A percentile compares a stretch with the other conserved stretches of the same genome.
These are phyloP conservation scores for Tinea semifulvella DNA, from an alignment of 2,888 invertebrate species.

Conservation along the genomic window DNA sequence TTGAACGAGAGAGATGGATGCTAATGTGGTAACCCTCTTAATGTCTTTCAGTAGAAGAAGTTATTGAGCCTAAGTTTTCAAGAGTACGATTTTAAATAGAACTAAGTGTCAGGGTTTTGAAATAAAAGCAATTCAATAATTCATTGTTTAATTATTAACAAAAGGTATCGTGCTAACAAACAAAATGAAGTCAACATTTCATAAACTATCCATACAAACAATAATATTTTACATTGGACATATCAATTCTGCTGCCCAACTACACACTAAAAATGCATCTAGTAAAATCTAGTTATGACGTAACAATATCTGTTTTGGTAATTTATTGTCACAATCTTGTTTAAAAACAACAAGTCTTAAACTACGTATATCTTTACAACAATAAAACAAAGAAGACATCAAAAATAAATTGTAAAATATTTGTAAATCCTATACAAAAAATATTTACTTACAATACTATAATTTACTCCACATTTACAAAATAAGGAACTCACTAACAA, in stretches of 20 bases:
- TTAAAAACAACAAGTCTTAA: constrained; percentile 10
- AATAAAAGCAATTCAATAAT: constrained; percentile 14
- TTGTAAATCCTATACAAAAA: constrained; percentile 1
- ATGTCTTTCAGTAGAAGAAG: too few species aligned
- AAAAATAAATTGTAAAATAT: not conserved
- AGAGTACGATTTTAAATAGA: too few species aligned
- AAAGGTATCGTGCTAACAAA: constrained; percentile 50
- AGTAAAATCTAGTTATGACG: constrained; percentile 8
- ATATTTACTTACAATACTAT: not conserved
- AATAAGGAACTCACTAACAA: constrained; percentile 22
- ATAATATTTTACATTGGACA: constrained; percentile 38
- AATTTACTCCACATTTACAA: constrained; percentile 1
- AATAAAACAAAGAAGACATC: constrained; percentile 4
- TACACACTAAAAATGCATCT: constrained; percentile 30
- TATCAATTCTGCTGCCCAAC: constrained; percentile 25
- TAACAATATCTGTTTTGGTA: constrained; percentile 48
- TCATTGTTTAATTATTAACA: constrained; percentile 50
- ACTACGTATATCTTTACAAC: constrained; percentile 14
- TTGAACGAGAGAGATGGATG: too few species aligned
- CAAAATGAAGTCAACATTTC: constrained; percentile 51
- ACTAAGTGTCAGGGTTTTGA: too few species aligned
- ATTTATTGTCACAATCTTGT: constrained; percentile 27
- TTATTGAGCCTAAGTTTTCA: too few species aligned
- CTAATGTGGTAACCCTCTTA: too few species aligned
- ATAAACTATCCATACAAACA: constrained; percentile 62